These are phyloP conservation scores for Meloe dianella DNA, from an alignment of 2,888 invertebrate genomes.

Conservation along the genomic window DNA sequence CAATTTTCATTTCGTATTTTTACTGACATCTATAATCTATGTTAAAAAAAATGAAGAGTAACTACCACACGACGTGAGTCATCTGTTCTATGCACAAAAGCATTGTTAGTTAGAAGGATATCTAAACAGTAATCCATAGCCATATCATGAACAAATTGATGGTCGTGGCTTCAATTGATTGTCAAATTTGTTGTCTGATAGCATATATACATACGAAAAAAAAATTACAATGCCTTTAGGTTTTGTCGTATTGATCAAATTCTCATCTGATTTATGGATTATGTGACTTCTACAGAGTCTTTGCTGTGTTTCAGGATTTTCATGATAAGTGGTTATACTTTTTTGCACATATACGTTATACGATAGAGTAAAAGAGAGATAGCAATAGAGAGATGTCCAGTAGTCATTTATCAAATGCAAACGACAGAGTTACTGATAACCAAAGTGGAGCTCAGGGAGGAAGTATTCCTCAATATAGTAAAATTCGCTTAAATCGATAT, in stretches of 20 bases:
- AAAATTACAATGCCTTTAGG: background rate
- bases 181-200: background rate
- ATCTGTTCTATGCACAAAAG: too few relatives aligned
- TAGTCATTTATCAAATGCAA: background rate
- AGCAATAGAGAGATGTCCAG: background rate
- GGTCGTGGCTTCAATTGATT: background rate
- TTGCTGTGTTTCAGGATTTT: background rate
- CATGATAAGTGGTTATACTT: background rate
- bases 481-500: too few relatives aligned
- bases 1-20: too few relatives aligned
- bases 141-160: background rate
- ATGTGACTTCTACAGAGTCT: background rate
- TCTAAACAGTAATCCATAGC: background rate
- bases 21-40: too few relatives aligned
- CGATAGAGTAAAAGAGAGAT: background rate
- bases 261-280: background rate
- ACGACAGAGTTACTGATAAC: background rate
- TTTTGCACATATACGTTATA: background rate
- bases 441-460: background rate
- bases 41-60: too few relatives aligned
- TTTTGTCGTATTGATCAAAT: background rate
- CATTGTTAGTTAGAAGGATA: background rate
- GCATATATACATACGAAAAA: background rate
- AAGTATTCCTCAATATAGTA: background rate
- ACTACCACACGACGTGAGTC: too few relatives aligned